Base-by-base conservation (phyloP, 2,888 invertebrate genomes). In the Drosophila ezoana region DNA sequence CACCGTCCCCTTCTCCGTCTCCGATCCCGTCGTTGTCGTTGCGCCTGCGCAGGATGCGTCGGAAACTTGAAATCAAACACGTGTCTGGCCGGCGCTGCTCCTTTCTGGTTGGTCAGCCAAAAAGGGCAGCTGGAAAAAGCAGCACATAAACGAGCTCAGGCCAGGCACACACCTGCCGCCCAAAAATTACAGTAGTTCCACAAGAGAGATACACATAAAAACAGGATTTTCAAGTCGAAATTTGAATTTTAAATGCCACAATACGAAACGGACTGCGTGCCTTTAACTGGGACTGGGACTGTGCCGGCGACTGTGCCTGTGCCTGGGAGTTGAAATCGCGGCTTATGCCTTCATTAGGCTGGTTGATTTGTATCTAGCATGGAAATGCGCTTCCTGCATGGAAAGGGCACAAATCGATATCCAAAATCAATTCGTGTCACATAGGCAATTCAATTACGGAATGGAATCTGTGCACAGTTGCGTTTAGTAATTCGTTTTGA, bases 21-120 rank as follows among this genome's bases (percentile, higher is more conserved):
- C n/a, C n/a, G 8, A 13, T 3, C 5, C n/a, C 9, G 23, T 1
- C 57, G 48, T 49, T 75, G 83, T 1, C 57, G 48, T 49, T 75
- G 83, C 76, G 81, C 58, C 77, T 72, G 81, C 69, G 82, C 84
- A 84, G 87, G 84, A 86, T 82, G 79, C 70, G 70, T 49, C 67
- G 53, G 79, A 85, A 83, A 84, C 83, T 85, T 80, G 84, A 87
- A 85, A 85, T 85, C 85, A 85, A 85, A 85, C 85, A 85, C 87
- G 85, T 85, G 87, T 86, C 82, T 28, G 6, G 81, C 49, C 48
- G n/a, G 43, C 60, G 67, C 48, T 64, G 69, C 82, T 68, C 44
- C 70, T 68, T 69, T 77, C 85, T 83, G 83, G 79, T 84, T 85
- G 85, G 85, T 77, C 85, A 77, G 54, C 40, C 37, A 10, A 16